These are phyloP conservation scores for Pyrgilauda ruficollis DNA, from an alignment of 2,113 vertebrate genomes.

Conservation along the genomic window DNA sequence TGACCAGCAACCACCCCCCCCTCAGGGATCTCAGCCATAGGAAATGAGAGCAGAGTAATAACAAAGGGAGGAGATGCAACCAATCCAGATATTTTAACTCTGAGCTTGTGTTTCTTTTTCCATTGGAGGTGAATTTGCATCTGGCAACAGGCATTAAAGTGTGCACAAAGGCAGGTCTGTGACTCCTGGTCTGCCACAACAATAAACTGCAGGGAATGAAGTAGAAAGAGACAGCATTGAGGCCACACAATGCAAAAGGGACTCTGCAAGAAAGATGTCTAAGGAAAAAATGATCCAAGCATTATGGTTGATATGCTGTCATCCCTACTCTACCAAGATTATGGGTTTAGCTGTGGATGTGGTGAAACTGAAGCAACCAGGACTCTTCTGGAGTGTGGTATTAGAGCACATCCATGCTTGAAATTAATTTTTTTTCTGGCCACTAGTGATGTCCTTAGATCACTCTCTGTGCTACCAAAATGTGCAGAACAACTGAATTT, in stretches of 20 bases:
- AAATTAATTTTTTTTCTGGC: not conserved
- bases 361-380: not conserved
- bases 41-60: not conserved
- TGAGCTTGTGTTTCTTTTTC: not conserved
- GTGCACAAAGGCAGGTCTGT: not conserved
- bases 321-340: not conserved
- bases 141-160: not conserved
- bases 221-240: not conserved
- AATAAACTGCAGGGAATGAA: not conserved
- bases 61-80: not conserved
- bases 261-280: not conserved
- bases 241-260: not conserved
- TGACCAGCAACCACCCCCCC: not conserved
- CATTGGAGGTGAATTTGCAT: not conserved
- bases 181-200: accelerated
- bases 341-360: not conserved
- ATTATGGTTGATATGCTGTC: not conserved
- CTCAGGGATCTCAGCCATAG: not conserved
- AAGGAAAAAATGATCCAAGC: not conserved
- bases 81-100: not conserved
- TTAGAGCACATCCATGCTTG: accelerated
- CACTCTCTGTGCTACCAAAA: not conserved
- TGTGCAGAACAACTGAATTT: not conserved
- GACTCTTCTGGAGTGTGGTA: not conserved
- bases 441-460: not conserved